Evolutionary conservation across 1,140 invertebrate species (phyloP).

Genomic region (Phocides pigmalion): DNA sequence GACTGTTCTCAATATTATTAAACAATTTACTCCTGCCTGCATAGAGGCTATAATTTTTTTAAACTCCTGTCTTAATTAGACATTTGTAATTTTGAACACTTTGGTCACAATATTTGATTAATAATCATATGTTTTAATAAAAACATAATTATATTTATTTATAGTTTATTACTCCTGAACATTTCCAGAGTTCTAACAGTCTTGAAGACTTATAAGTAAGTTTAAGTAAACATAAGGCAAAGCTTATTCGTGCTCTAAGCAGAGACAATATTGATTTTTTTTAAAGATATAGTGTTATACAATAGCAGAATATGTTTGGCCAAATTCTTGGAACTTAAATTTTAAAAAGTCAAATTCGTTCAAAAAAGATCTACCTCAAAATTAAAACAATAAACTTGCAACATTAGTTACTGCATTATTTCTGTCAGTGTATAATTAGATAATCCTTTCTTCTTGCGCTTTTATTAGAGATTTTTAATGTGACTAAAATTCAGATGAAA

Average conservation of each 20-base stretch:
- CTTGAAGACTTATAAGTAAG: slow-evolving; percentile 40
- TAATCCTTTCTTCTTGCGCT: too few relatives aligned
- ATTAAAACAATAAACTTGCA: slow-evolving; percentile 27
- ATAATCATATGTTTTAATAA: slow-evolving; percentile 8
- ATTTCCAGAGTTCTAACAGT: slow-evolving; percentile 38
- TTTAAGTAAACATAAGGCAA: slow-evolving; percentile 32
- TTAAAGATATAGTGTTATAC: slow-evolving; percentile 26
- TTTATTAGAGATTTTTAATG: too few relatives aligned
- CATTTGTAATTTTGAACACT: slow-evolving; percentile 12
- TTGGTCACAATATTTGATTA: slow-evolving; percentile 35
- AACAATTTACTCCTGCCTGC: slow-evolving; percentile 7
- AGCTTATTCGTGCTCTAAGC: slow-evolving; percentile 36
- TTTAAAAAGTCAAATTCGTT: slow-evolving; percentile 4
- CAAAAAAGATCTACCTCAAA: slow-evolving; percentile 51
- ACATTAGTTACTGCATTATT: too few relatives aligned
- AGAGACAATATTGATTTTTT: slow-evolving; percentile 36
- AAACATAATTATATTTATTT: slow-evolving; percentile 22
- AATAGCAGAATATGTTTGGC: slow-evolving; percentile 18
- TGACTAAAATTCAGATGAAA: too few relatives aligned
- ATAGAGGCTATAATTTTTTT: slow-evolving; percentile 31
- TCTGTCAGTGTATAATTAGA: too few relatives aligned
- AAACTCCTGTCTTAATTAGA: background rate
- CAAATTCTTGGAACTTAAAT: slow-evolving; percentile 14
- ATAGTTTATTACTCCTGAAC: slow-evolving; percentile 35
- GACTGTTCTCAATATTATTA: slow-evolving; percentile 17